Percentiles rank a stretch among this genome's conserved stretches.
These are phyloP conservation scores for Haplotaxodon microlepis DNA, from an alignment of 2,113 vertebrate genomes.

Conservation along the genomic window DNA sequence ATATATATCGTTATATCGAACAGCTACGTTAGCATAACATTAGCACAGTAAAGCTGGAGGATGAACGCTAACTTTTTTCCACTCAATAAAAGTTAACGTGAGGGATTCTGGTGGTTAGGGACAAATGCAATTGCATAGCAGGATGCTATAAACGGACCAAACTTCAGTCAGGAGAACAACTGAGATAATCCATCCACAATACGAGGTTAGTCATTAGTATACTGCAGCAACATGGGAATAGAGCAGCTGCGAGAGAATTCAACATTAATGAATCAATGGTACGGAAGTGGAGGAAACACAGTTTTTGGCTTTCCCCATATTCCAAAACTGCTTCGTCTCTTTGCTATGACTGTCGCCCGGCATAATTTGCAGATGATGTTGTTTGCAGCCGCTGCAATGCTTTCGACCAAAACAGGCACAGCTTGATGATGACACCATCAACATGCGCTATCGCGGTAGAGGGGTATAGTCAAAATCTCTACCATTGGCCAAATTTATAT, in stretches of 20 bases:
- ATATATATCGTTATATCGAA: too few species aligned
- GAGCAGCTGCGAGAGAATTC: rapidly evolving
- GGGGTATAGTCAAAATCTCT: not conserved
- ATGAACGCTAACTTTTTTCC: not conserved
- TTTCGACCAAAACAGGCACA: not conserved
- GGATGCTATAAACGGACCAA: not conserved
- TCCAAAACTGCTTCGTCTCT: not conserved
- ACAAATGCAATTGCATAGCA: not conserved
- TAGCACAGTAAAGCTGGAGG: rapidly evolving
- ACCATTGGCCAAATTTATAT: not conserved
- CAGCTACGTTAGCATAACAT: rapidly evolving
- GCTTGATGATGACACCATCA: not conserved
- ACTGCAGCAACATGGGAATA: not conserved
- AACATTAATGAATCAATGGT: not conserved
- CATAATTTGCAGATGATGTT: not conserved
- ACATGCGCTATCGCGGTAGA: not conserved
- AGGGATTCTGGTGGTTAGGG: rapidly evolving
- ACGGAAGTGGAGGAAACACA: not conserved
- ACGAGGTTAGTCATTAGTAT: not conserved
- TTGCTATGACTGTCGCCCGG: not conserved
- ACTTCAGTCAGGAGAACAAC: not conserved
- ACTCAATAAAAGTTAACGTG: rapidly evolving
- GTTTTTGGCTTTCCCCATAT: not conserved
- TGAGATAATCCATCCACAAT: not conserved
- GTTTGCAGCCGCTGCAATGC: not conserved